Base-by-base conservation (phyloP, 2,888 invertebrate genomes). In the Euzophera pinguis region DNA sequence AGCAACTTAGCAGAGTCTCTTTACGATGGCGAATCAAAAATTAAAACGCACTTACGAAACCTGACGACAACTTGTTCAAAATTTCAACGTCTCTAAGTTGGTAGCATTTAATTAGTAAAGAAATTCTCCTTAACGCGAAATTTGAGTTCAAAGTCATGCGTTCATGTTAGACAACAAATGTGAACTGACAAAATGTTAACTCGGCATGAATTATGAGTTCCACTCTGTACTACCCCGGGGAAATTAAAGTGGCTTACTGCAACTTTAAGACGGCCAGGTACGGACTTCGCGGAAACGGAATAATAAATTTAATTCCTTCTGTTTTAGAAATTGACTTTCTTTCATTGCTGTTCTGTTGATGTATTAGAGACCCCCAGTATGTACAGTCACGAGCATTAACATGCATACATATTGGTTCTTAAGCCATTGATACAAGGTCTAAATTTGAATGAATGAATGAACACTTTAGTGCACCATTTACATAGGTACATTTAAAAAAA, bases 211-310 rank as follows among this genome's bases (percentile, higher is more conserved):
- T 88, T 90, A 90, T 89, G 87, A 85, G 81, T 71, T 74, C 65
- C 76, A 70, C 77, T 75, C 71, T 61, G 63, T 63, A 62, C 70
- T 67, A 73, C 84, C 80, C 84, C 57, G 57, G 86, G 89, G 89
- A 90, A 90, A 90, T 90, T 89, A 90, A 86, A 87, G 83, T 85
- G 84, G 84, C 88, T 89, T 84, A 81, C 75, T 81, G 82, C 78
- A 88, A 86, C 80, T 88, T 87, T 81, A 84, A 85, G 50, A 50
- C 50, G 76, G 72, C 73, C 84, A 88, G 87, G 85, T 86, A 82
- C 68, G 70, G 75, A 63, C 64, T 39, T 58, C 60, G 62, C 68
- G 66, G 73, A 63, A 76, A 75, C 73, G 67, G 71, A 78, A 78
- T 84, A 73, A 71, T 71, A 81, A 80, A 83, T 83, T 81, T 70